phyloP scores from a whole-genome alignment of 2,888 invertebrate genomes.

The Trisateles emortualis region DNA sequence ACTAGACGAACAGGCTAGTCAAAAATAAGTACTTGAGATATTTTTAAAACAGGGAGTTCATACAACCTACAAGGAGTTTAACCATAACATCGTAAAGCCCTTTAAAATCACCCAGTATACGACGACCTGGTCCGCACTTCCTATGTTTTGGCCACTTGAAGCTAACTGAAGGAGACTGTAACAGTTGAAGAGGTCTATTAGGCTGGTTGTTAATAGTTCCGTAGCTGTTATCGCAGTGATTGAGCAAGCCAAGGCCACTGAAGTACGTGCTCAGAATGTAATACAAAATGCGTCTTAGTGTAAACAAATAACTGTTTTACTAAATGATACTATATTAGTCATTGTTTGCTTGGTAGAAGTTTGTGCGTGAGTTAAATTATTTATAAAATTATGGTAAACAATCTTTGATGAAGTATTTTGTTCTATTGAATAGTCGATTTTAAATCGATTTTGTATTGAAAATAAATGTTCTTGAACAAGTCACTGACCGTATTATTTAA shows the following conservation, averaged over 20 bases:
- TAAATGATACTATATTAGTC: conserved; percentile 39
- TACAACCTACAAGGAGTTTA: conserved; percentile 46
- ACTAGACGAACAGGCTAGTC: too few relatives aligned
- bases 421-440: background rate
- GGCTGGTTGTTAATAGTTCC: conserved; percentile 42
- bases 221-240: conserved; percentile 54
- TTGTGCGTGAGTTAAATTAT: background rate
- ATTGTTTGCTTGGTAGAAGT: conserved; percentile 29
- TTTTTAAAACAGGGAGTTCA: conserved; percentile 37
- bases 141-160: conserved; percentile 5
- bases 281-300: conserved; percentile 52
- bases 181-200: conserved; percentile 13
- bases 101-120: conserved; percentile 47
- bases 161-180: conserved; percentile 15
- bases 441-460: background rate
- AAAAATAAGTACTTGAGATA: conserved; percentile 29
- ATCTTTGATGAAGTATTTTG: background rate
- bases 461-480: too few relatives aligned
- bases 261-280: conserved; percentile 63
- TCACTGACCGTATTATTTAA: too few relatives aligned
- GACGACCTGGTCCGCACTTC: conserved; percentile 30
- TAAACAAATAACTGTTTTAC: conserved; percentile 47
- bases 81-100: conserved; percentile 54
- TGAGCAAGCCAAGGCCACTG: conserved; percentile 57
- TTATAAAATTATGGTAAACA: background rate